Evolutionary conservation across 2,797 vertebrate species (phyloP).

Genomic region (Stomatorhinus walkeri): DNA sequence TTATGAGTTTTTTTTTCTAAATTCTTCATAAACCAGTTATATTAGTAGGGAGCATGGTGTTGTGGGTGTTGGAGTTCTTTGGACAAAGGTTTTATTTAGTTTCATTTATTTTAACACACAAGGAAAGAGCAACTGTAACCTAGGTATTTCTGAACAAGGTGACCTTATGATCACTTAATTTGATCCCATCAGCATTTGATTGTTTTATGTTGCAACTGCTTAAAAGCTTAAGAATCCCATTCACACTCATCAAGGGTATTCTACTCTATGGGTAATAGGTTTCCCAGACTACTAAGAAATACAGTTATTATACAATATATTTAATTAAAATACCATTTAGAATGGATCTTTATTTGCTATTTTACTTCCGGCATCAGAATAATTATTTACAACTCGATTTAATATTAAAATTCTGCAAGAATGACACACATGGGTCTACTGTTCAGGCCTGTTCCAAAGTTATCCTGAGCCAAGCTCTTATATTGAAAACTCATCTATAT

Average conservation of each 20-base stretch:
- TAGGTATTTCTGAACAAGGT: neutral
- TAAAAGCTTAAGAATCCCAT: neutral
- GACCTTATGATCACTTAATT: neutral
- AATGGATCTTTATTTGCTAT: neutral
- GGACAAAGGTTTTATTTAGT: neutral
- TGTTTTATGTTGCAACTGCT: neutral
- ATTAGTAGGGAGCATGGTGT: neutral
- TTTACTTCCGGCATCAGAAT: neutral
- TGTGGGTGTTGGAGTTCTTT: neutral
- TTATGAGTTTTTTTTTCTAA: neutral
- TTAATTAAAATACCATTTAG: neutral
- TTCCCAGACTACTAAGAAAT: neutral
- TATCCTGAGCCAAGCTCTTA: neutral
- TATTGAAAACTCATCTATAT: neutral
- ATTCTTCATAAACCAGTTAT: neutral
- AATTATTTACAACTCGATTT: neutral
- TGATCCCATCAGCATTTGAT: neutral
- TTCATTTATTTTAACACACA: neutral
- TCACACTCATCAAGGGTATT: neutral
- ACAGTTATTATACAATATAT: neutral
- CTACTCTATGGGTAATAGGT: neutral
- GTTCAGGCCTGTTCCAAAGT: neutral
- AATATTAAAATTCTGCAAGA: neutral
- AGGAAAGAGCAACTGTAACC: neutral
- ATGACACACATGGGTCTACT: neutral